Base-by-base conservation (phyloP, 2,888 invertebrate genomes). In the Perdita meconis region DNA sequence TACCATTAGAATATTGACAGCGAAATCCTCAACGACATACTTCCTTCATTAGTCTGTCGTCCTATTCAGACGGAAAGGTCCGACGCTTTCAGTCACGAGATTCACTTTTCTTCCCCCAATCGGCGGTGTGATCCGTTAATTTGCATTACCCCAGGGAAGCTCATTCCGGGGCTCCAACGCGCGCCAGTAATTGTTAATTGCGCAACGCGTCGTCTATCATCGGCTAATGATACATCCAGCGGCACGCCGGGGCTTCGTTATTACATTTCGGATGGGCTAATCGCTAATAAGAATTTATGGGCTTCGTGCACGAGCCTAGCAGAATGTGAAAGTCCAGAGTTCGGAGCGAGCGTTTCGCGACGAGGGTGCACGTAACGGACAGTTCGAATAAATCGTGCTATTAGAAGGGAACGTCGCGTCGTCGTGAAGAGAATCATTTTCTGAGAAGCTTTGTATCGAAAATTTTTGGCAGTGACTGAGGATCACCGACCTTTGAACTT, bases 271-370 rank as follows among this genome's bases (percentile, higher is more conserved):
- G 81, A 83, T 81, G 80, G 78, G 75, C 85, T 86, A 87, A 84
- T 86, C 83, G 80, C 81, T 85, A 83, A 86, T 88, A 82, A 74
- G 85, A 83, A 86, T 86, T 86, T 82, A 86, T 83, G 80, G 66
- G 40, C 38, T 59, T 82, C 85, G 85, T 71, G 85, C 78, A 53
- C 78, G 68, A 72, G 61, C 61, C 59, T 73, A 80, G 73, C 80
- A 84, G 83, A 87, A 86, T 87, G 88, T 88, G 87, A 87, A 87
- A 87, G 87, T 88, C 75, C 16, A 12, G 56, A 44, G 51, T 47
- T 24, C 50, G 51, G 19, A 68, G 51, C 40, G 50, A 63, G 50
- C 36, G 63, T 34, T 13, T 56, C 63, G 66, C 73, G 68, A 76
- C 77, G 61, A 84, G 82, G 78, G 81, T 67, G 82, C 53, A 73